Percentiles rank a stretch among this genome's conserved stretches.
Conservation (phyloP, 2,113 vertebrate species). For the Eolophus roseicapilla region DNA sequence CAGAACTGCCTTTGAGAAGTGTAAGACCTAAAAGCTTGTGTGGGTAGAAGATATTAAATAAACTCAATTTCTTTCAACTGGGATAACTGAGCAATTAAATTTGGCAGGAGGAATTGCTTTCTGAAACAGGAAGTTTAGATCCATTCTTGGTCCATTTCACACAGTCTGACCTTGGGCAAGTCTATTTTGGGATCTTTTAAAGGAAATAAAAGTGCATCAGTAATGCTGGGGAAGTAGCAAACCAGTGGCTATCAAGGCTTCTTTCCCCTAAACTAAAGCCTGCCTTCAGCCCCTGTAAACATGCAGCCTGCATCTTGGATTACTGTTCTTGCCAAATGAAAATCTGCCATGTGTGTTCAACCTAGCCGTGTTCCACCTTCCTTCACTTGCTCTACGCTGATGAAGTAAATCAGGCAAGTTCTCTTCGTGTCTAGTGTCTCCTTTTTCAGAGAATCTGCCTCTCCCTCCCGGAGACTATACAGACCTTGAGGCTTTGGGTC, state of each 20-base stretch:
- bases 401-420: neutral
- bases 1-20: neutral
- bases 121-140: neutral
- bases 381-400: neutral
- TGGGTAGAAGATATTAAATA: neutral
- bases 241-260: neutral
- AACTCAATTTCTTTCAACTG: neutral
- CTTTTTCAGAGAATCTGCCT: neutral
- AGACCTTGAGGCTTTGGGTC: neutral
- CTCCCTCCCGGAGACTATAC: rapidly evolving
- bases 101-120: neutral
- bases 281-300: neutral
- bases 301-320: neutral
- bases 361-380: neutral
- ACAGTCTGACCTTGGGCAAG: neutral
- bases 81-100: neutral
- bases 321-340: neutral
- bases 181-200: neutral
- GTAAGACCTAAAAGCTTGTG: neutral
- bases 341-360: neutral
- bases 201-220: neutral
- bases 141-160: neutral
- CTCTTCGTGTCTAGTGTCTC: neutral
- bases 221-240: neutral
- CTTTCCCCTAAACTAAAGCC: neutral